These are phyloP conservation scores for Chrysolina oricalcia DNA, from an alignment of 2,888 invertebrate species.

Conservation along the genomic window DNA sequence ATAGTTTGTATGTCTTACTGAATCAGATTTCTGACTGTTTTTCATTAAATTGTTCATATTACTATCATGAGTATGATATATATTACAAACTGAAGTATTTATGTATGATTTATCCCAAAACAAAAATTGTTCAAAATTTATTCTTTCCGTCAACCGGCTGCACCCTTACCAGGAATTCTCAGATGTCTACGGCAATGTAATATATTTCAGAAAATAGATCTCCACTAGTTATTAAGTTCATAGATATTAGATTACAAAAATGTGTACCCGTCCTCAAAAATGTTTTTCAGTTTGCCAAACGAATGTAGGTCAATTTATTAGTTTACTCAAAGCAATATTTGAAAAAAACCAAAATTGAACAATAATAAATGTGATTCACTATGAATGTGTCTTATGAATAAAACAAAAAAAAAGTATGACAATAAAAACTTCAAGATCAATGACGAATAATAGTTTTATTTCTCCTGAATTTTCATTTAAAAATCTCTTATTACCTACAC, in stretches of 20 bases:
- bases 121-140: no score
- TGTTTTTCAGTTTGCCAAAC: slow-evolving; percentile 47
- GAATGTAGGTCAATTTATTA: slow-evolving; percentile 37
- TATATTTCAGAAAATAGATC: background rate
- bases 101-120: no score
- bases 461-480: background rate
- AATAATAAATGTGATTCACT: slow-evolving; percentile 51
- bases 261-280: slow-evolving; percentile 29
- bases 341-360: slow-evolving; percentile 42
- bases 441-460: slow-evolving; percentile 15
- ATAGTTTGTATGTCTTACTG: background rate
- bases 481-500: no score
- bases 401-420: slow-evolving; percentile 45
- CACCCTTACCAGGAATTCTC: no score
- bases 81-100: no score
- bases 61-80: no score
- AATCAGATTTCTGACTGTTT: background rate
- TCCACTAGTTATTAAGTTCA: background rate
- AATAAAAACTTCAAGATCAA: slow-evolving; percentile 49
- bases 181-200: background rate
- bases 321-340: slow-evolving; percentile 49
- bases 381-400: slow-evolving; percentile 51
- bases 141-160: no score
- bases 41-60: no score
- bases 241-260: slow-evolving; percentile 12